These are phyloP conservation scores for Atrina japonica DNA, from an alignment of 2,888 invertebrate genomes.

Conservation along the genomic window DNA sequence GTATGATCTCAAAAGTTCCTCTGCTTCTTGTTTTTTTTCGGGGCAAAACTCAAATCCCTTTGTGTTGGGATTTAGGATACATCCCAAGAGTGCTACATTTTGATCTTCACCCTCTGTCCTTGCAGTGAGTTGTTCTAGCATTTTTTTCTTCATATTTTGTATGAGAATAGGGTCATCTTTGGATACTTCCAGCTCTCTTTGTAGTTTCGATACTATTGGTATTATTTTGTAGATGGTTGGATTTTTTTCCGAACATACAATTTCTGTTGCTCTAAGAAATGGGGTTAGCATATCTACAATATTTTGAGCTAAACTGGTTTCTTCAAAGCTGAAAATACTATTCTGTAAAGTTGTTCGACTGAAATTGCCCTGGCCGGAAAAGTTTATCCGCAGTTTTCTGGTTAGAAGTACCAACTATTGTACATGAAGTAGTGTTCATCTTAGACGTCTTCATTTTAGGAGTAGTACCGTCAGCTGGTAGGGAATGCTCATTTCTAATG, in stretches of 20 bases:
- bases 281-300: constrained; percentile 5
- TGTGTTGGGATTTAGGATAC: constrained; percentile 18
- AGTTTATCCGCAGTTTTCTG: no score
- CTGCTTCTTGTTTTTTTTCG: no score
- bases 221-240: constrained; percentile 24
- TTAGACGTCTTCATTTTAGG: no score
- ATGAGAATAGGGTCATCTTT: background rate
- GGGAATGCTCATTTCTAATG: no score
- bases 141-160: constrained; percentile 17
- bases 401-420: no score
- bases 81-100: constrained; percentile 11
- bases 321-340: constrained; percentile 18
- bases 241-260: constrained; percentile 16
- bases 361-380: no score
- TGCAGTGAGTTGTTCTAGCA: background rate
- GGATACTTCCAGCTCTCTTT: background rate
- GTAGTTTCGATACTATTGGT: constrained; percentile 16
- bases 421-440: no score
- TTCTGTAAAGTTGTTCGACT: constrained; percentile 1
- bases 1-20: no score
- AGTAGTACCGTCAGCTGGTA: no score
- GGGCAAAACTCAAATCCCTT: no score
- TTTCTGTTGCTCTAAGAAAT: constrained; percentile 17
- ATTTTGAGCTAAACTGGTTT: constrained; percentile 9
- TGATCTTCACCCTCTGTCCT: constrained; percentile 15